Percentiles rank a stretch among this genome's conserved stretches.
phyloP scores from a whole-genome alignment of 23 tunicate genomes.

The Ciona savignyi region DNA sequence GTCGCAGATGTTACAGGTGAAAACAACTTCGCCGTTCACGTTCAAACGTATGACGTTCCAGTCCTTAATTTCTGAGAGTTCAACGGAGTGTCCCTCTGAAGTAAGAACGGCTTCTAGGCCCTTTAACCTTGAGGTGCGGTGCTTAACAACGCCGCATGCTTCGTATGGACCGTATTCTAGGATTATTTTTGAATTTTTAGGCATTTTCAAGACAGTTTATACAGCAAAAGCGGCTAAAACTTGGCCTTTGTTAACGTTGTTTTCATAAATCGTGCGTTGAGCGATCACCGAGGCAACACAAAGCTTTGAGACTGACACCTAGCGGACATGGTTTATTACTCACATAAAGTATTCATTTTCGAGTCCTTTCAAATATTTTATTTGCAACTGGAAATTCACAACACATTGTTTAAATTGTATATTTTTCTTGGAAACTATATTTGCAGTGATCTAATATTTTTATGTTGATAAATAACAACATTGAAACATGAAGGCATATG shows the following conservation, averaged over 20 bases:
- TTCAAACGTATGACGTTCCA: conserved; percentile 79
- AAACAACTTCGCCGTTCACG: conserved; percentile 81
- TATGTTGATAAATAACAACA: too few species aligned
- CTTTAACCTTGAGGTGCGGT: conserved; percentile 55
- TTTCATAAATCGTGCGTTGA: background rate
- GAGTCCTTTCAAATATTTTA: too few species aligned
- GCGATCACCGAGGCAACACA: conserved; percentile 1
- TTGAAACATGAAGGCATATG: too few species aligned
- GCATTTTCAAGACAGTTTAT: conserved; percentile 36
- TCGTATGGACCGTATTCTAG: conserved; percentile 85
- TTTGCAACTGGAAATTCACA: too few species aligned
- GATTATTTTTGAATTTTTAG: conserved; percentile 48
- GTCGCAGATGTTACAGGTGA: conserved; percentile 48
- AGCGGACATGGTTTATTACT: too few species aligned
- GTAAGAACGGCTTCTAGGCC: conserved; percentile 72
- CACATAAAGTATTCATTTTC: too few species aligned
- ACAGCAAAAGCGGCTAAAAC: background rate
- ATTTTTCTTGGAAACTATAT: too few species aligned
- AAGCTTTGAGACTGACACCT: background rate
- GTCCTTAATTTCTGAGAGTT: conserved; percentile 34
- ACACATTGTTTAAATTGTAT: too few species aligned
- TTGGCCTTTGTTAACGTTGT: background rate
- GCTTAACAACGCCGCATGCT: conserved; percentile 86
- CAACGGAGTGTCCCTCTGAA: conserved; percentile 51
- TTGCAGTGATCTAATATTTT: too few species aligned